phyloP scores from a whole-genome alignment of 2,113 vertebrate genomes.

The Ovibos moschatus region DNA sequence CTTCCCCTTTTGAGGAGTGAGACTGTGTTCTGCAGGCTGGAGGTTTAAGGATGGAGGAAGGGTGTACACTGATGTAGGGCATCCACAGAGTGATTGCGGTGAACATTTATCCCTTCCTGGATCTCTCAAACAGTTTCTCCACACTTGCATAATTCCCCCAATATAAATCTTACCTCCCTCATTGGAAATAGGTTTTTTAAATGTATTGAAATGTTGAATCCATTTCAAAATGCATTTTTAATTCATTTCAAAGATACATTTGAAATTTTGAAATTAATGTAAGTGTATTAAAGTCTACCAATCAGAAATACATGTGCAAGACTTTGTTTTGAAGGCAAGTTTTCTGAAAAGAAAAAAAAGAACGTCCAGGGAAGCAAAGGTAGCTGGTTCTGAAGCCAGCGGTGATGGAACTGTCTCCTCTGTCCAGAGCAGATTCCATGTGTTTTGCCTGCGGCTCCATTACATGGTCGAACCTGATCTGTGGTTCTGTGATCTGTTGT shows the following conservation, averaged over 20 bases:
- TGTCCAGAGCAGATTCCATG: background rate
- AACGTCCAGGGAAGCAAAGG: background rate
- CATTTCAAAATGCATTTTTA: background rate
- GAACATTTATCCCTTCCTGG: background rate
- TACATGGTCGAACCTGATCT: background rate
- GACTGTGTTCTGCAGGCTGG: too few species aligned
- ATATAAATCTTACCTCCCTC: background rate
- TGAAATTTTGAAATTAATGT: background rate
- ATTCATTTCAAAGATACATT: background rate
- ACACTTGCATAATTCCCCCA: background rate
- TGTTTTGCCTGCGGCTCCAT: accelerated
- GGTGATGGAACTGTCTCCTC: background rate
- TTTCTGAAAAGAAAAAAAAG: background rate
- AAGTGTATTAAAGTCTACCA: background rate
- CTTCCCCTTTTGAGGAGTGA: background rate
- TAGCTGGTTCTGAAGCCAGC: background rate
- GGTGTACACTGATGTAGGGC: background rate
- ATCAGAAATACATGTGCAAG: background rate
- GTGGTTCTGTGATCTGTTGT: background rate
- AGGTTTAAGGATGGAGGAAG: background rate
- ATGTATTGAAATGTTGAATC: background rate
- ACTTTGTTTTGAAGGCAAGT: background rate
- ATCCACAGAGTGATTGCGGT: background rate
- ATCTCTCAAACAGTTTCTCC: background rate
- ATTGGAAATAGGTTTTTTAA: background rate